Percentiles rank a stretch among this genome's conserved stretches.
Conservation (phyloP, 2,113 vertebrate species). For the Sigmodon hispidus region DNA sequence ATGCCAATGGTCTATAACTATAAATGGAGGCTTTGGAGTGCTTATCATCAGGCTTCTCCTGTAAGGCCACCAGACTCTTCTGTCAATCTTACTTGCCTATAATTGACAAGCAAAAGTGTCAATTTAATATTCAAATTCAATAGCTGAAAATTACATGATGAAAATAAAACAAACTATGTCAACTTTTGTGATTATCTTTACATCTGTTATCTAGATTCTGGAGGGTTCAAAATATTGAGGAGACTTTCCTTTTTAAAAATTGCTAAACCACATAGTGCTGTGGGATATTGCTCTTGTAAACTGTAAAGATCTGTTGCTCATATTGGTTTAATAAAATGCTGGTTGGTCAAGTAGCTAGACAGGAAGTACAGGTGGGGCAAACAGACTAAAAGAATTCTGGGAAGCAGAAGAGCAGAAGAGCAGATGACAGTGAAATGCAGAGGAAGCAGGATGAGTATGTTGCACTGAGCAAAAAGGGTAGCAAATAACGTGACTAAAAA, state of each 20-base stretch:
- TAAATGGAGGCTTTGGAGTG: neutral
- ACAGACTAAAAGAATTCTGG: too few species aligned
- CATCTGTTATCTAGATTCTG: neutral
- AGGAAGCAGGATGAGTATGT: too few species aligned
- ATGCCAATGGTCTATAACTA: neutral
- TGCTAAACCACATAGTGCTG: too few species aligned
- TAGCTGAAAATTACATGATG: neutral
- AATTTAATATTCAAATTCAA: slow-evolving; percentile 4
- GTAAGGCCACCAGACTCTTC: neutral
- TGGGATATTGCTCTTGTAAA: too few species aligned
- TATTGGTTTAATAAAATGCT: too few species aligned
- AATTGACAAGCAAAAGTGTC: neutral
- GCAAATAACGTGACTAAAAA: too few species aligned
- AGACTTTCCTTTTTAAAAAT: neutral
- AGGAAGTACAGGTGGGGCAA: too few species aligned
- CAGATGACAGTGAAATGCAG: too few species aligned
- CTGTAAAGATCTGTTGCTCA: too few species aligned
- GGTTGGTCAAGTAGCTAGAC: too few species aligned
- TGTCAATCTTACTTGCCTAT: neutral
- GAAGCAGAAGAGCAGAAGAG: too few species aligned
- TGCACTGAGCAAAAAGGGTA: too few species aligned
- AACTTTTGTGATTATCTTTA: neutral
- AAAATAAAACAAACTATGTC: slow-evolving; percentile 17
- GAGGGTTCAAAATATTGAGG: neutral
- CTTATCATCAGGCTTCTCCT: neutral